Evolutionary conservation across 2,113 vertebrate species (phyloP).

Genomic region (Prunella himalayana): DNA sequence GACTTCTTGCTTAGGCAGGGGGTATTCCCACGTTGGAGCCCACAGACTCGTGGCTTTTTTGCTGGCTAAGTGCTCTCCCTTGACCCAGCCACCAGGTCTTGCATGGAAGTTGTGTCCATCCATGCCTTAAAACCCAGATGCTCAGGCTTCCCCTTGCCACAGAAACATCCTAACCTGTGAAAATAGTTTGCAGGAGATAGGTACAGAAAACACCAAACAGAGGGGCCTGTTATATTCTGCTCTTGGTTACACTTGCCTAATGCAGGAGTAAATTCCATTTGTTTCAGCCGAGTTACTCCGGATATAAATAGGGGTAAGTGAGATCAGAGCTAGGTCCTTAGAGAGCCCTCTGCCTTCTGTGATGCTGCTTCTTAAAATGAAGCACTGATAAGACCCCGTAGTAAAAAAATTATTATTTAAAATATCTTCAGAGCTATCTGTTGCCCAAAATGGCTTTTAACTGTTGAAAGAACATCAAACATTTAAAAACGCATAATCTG

Average conservation of each 20-base stretch:
- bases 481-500: slow-evolving; percentile 34
- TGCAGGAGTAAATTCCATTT: slow-evolving; percentile 46
- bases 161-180: background rate
- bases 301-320: slow-evolving; percentile 28
- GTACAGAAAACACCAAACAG: slow-evolving; percentile 30
- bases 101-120: background rate
- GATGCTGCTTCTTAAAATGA: slow-evolving; percentile 38
- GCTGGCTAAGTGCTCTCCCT: background rate
- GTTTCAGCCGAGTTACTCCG: background rate
- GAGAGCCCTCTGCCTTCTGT: slow-evolving; percentile 42
- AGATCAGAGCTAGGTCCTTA: slow-evolving; percentile 24
- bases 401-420: slow-evolving; percentile 39
- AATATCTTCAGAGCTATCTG: slow-evolving; percentile 46
- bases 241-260: background rate
- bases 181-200: slow-evolving; percentile 30
- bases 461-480: slow-evolving; percentile 62
- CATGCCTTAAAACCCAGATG: background rate
- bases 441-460: slow-evolving; percentile 63
- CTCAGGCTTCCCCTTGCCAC: background rate
- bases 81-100: background rate
- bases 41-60: background rate
- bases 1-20: background rate
- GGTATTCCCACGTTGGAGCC: rapidly evolving
- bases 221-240: background rate
- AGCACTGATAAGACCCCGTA: slow-evolving; percentile 5